These are phyloP conservation scores for Radopholus similis DNA, from an alignment of 1,140 invertebrate species.

Conservation along the genomic window DNA sequence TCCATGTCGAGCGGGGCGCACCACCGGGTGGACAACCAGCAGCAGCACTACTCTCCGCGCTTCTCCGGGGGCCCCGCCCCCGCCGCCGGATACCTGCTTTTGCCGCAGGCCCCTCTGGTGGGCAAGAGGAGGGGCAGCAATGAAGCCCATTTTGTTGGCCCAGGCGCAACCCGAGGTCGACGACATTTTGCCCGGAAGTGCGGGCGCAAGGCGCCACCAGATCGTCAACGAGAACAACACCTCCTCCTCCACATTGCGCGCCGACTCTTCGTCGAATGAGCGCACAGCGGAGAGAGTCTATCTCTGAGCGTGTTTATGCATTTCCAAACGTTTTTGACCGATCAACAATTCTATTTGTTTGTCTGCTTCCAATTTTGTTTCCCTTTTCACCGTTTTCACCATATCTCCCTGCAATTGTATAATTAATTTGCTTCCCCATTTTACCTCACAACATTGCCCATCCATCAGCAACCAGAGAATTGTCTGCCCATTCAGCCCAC, in stretches of 20 bases:
- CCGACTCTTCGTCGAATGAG: not conserved
- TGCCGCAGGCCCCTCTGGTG: slow-evolving; percentile 37
- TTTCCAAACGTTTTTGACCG: too few relatives aligned
- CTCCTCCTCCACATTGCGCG: not conserved
- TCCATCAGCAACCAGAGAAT: too few relatives aligned
- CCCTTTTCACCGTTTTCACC: too few relatives aligned
- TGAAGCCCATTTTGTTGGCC: not conserved
- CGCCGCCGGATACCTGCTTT: slow-evolving; percentile 38
- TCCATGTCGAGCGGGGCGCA: not conserved
- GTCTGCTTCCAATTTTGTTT: too few relatives aligned
- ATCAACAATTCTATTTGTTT: too few relatives aligned
- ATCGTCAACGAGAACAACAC: not conserved
- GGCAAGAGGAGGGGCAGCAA: not conserved
- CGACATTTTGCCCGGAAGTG: not conserved
- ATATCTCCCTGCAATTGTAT: too few relatives aligned
- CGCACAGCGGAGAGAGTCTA: not conserved
- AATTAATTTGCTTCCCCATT: too few relatives aligned
- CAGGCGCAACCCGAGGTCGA: slow-evolving; percentile 18
- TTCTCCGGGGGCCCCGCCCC: slow-evolving; percentile 19
- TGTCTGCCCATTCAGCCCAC: too few relatives aligned
- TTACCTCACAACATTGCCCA: too few relatives aligned
- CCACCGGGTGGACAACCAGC: not conserved
- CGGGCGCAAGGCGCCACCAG: not conserved
- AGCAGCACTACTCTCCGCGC: not conserved
- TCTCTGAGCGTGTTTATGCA: too few relatives aligned